Conservation (phyloP, 2,797 vertebrate species). For the Sebastes minor region DNA sequence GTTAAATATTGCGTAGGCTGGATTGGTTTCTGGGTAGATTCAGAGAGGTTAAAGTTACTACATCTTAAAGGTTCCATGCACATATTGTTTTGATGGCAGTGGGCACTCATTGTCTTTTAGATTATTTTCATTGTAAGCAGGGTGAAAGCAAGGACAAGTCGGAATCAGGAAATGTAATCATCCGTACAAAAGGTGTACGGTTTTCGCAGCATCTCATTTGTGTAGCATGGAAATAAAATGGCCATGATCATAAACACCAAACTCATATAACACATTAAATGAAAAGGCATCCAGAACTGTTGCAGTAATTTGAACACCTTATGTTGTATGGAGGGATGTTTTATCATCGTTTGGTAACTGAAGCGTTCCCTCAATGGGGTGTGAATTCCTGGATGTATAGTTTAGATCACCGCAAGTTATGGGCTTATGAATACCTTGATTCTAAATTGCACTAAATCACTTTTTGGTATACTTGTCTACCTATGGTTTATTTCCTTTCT, state of each 20-base stretch:
- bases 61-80: not conserved
- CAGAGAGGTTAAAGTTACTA: not conserved
- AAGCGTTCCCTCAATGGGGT: not conserved
- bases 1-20: not conserved
- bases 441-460: not conserved
- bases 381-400: not conserved
- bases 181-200: not conserved
- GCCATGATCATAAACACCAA: conserved; percentile 2
- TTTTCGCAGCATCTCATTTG: conserved; percentile 3
- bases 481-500: not conserved
- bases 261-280: not conserved
- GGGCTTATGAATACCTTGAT: not conserved
- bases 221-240: conserved; percentile 10
- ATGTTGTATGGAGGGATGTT: not conserved
- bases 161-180: conserved; percentile 24
- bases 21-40: not conserved
- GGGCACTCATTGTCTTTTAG: not conserved
- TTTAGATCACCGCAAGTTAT: not conserved
- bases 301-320: not conserved
- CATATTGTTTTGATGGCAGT: not conserved
- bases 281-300: not conserved
- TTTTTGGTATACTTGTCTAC: not conserved
- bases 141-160: conserved; percentile 43
- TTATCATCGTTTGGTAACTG: conserved; percentile 17
- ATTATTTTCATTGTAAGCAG: conserved; percentile 6